Evolutionary conservation across 2,888 invertebrate species (phyloP).

Genomic region (Schrankia costaestrigalis): DNA sequence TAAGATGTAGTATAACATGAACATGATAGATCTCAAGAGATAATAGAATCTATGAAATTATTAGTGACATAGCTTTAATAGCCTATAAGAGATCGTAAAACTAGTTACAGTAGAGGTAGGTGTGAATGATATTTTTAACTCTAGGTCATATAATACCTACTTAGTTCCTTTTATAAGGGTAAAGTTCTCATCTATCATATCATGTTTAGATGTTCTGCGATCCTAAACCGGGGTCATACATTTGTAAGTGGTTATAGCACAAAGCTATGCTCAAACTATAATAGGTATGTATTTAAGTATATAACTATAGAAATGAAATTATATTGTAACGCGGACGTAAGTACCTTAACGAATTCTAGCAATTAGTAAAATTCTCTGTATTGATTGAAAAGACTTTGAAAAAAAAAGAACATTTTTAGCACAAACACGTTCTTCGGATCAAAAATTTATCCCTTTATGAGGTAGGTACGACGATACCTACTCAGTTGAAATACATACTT

Average conservation of each 20-base stretch:
- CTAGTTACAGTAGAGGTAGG: slow-evolving; percentile 31
- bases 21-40: slow-evolving; percentile 3
- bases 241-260: slow-evolving; percentile 35
- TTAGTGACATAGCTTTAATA: slow-evolving; percentile 78
- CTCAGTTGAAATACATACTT: too few relatives aligned
- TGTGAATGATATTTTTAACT: slow-evolving; percentile 31
- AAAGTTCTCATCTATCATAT: slow-evolving; percentile 15
- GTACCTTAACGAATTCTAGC: too few relatives aligned
- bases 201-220: slow-evolving; percentile 19
- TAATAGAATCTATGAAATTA: slow-evolving; percentile 36
- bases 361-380: too few relatives aligned
- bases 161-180: slow-evolving; percentile 22
- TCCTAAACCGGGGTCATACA: slow-evolving; percentile 11
- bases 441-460: too few relatives aligned
- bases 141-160: slow-evolving; percentile 22
- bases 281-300: slow-evolving; percentile 30
- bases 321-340: slow-evolving; percentile 24
- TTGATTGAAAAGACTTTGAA: too few relatives aligned
- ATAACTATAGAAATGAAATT: slow-evolving; percentile 14
- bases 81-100: slow-evolving; percentile 44
- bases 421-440: too few relatives aligned
- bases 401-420: too few relatives aligned
- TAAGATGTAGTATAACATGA: too few relatives aligned
- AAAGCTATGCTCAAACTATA: slow-evolving; percentile 59
- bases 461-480: too few relatives aligned